These are phyloP conservation scores for Cosmia trapezina DNA, from an alignment of 2,888 invertebrate species.

Conservation along the genomic window DNA sequence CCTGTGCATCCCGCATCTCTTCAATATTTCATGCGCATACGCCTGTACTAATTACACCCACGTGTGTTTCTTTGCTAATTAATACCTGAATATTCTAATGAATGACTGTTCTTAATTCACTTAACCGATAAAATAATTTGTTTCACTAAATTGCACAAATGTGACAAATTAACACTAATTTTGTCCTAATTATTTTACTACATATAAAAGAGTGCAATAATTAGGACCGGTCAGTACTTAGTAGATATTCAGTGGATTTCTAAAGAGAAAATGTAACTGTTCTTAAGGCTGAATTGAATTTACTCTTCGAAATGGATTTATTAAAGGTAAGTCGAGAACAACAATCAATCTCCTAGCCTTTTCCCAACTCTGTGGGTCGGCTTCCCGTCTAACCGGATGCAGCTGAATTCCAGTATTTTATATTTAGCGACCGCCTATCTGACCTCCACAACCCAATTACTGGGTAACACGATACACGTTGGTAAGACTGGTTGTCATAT, in stretches of 20 bases:
- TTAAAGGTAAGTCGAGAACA: conserved; percentile 36
- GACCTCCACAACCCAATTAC: no score
- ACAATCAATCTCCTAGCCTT: no score
- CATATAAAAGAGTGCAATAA: conserved; percentile 32
- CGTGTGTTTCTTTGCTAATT: conserved; percentile 5
- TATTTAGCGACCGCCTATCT: no score
- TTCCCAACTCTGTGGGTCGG: no score
- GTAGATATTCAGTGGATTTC: not conserved
- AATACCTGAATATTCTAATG: conserved; percentile 10
- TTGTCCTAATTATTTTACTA: conserved; percentile 47
- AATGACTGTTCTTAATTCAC: conserved; percentile 22
- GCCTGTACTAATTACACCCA: no score
- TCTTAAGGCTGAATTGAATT: not conserved
- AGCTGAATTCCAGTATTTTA: no score
- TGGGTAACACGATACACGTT: no score
- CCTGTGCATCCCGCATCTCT: no score
- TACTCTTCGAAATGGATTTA: conserved; percentile 39
- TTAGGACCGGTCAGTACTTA: conserved; percentile 3
- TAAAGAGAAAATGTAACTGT: conserved; percentile 32
- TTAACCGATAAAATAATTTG: conserved; percentile 55
- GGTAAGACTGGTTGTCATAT: no score
- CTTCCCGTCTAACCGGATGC: no score
- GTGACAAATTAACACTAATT: conserved; percentile 46
- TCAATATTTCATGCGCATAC: no score
- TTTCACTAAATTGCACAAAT: conserved; percentile 56